Conservation (phyloP, 2,888 invertebrate species). For the Malthinus seriepunctatus region DNA sequence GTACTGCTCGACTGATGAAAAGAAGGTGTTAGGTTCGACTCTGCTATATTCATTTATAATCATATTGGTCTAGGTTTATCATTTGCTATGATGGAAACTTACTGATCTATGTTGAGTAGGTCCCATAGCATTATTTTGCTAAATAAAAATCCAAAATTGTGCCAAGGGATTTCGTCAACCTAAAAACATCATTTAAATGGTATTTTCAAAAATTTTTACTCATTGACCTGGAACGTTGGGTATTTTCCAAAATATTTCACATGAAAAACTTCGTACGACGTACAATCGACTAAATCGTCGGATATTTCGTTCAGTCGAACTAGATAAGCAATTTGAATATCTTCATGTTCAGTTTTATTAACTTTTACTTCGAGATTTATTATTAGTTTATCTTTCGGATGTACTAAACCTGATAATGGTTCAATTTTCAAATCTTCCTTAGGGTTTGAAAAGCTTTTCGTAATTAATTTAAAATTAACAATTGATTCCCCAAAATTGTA, state of each 20-base stretch:
- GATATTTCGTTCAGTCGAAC: slow-evolving; percentile 39
- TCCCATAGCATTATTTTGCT: slow-evolving; percentile 53
- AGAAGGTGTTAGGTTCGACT: not conserved
- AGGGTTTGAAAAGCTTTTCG: slow-evolving; percentile 14
- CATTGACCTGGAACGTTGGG: slow-evolving; percentile 48
- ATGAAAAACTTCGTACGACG: slow-evolving; percentile 39
- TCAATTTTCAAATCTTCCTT: slow-evolving; percentile 23
- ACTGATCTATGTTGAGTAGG: slow-evolving; percentile 51
- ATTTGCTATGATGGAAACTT: slow-evolving; percentile 30
- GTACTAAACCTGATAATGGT: slow-evolving; percentile 37
- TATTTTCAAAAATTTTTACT: not conserved
- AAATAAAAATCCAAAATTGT: slow-evolving; percentile 45
- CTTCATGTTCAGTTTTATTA: slow-evolving; percentile 43
- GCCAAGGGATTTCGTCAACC: slow-evolving; percentile 49
- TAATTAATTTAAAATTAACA: slow-evolving; percentile 47
- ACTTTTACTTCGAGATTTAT: slow-evolving; percentile 45
- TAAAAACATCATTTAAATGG: slow-evolving; percentile 32
- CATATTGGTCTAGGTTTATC: too few relatives aligned
- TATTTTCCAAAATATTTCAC: slow-evolving; percentile 46
- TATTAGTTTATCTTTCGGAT: slow-evolving; percentile 40
- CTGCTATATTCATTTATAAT: too few relatives aligned
- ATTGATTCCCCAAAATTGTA: slow-evolving; percentile 53
- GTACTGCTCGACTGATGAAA: too few relatives aligned
- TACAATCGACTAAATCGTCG: slow-evolving; percentile 29
- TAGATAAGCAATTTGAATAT: slow-evolving; percentile 46